These are phyloP conservation scores for Drosophila prolongata DNA, from an alignment of 2,888 invertebrate species.

Conservation along the genomic window DNA sequence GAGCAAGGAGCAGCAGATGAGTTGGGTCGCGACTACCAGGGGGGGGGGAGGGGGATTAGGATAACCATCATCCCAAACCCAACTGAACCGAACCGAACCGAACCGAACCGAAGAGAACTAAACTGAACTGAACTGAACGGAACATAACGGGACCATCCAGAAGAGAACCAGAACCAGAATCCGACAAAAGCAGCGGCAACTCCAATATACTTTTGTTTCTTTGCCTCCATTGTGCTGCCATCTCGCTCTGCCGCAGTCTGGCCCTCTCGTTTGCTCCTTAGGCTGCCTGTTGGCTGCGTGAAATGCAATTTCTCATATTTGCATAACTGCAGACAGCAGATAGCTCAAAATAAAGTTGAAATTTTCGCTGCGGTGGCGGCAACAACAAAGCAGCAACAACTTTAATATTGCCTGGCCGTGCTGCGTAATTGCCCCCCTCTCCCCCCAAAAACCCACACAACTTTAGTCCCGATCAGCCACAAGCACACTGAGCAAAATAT, in stretches of 20 bases:
- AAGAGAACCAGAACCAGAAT: constrained; percentile 3
- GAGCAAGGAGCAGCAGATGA: constrained; percentile 31
- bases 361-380: constrained; percentile 61
- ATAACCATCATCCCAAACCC: constrained; percentile 27
- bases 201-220: constrained; percentile 75
- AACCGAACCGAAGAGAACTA: constrained; percentile 13
- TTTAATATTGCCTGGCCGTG: constrained; percentile 71
- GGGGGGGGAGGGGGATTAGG: not conserved
- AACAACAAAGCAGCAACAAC: constrained; percentile 54
- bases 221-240: constrained; percentile 67
- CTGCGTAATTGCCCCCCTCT: constrained; percentile 66
- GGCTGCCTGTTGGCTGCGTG: constrained; percentile 57
- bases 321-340: constrained; percentile 79
- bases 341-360: constrained; percentile 79
- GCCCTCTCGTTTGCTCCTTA: not conserved
- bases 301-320: constrained; percentile 79
- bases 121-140: constrained; percentile 25
- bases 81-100: not conserved
- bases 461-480: constrained; percentile 33
- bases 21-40: constrained; percentile 28
- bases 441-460: constrained; percentile 6
- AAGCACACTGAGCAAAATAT: constrained; percentile 11
- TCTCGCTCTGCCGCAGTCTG: not conserved
- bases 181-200: constrained; percentile 24
- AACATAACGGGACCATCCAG: constrained; percentile 23